Evolutionary conservation across 2,888 invertebrate genomes (phyloP), one percentile per base, ranked within the genome.

Genomic region (Meandrusa payeni): DNA sequence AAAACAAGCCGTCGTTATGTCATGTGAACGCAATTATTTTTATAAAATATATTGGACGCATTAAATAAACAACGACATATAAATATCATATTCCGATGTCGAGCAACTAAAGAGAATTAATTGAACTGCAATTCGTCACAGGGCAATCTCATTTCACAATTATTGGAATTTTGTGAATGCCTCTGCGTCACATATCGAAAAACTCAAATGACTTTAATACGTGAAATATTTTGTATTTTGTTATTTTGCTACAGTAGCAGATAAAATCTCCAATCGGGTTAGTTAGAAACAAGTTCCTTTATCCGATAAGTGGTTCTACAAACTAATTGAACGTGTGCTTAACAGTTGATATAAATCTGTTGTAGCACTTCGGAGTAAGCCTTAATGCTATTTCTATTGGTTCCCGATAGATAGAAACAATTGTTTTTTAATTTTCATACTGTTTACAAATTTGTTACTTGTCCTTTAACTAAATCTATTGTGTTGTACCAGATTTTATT

Each of bases 291-390:
- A 48, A 47, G 50, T 53, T 49, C 52, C 54, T 48, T 52, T 47
- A 47, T 50, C 54, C 61, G 62, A 60, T 72, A 70, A 74, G 69
- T 70, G 70, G 70, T 76, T 63, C 74, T 71, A 70, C 57, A 50
- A 59, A 63, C 66, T 71, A 75, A 73, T 77, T 69, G 67, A 69
- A 55, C 63, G 62, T 59, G 59, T 68, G 61, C 61, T 66, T 63
- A 58, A 39, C 37, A 27, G 42, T 22, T 32, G 39, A 42, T 34
- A 45, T 34, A 42, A 45, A 42, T 39, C 41, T 38, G 23, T 15
- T 28, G 28, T 15, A 12, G 28, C 28, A 28, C 15, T 28, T 3
- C 7, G 28, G 13, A 28, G 28, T 28, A 28, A 28, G 15, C 15
- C 13, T 7, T 28, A 28, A 28, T 15, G 28, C 28, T 28, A 15